Base-by-base conservation (phyloP, 2,888 invertebrate species). In the Cerceris ruficornis region DNA sequence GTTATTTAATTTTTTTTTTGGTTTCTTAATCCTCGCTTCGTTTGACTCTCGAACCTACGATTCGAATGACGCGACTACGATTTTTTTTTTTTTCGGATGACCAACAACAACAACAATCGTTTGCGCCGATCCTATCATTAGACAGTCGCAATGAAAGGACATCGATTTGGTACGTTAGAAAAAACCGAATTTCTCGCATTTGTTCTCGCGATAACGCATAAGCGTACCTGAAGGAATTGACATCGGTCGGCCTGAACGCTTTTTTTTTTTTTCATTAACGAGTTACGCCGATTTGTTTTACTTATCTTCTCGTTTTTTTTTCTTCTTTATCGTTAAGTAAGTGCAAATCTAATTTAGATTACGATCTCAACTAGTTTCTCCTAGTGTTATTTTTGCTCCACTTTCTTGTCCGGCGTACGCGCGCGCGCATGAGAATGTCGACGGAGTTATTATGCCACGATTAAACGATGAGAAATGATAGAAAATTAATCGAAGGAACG, bases 141-240 rank as follows among this genome's bases (percentile, higher is more conserved):
- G 68, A 75, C 60, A 79, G 61, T 71, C 74, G 79, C 74, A 79
- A 80, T 69, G 79, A 70, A 80, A 79, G 80, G 79, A 80, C 80
- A 80, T 79, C 75, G 75, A 80, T 80, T 79, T 80, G 79, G 79
- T 80, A 75, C 80, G 75, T 59, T 80, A 80, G 75, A 79, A 75
- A 77, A 79, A 79, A 79, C 68, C 80, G 80, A 80, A 75, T 80
- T 64, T 65, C 39, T 67, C 79, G 75, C 70, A 69, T 80, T 71
- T 50, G 66, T 79, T 79, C 65, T 70, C 65, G 82, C 75, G 79
- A 79, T 52, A 81, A 81, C 84, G 84, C 82, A 75, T 84, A 83
- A 83, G 83, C 82, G 76, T 84, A 83, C 74, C 82, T 83, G 84
- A 83, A 84, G 79, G 79, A 83, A 83, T 83, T 83, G 83, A 83